Evolutionary conservation across 1,140 invertebrate genomes (phyloP).

Genomic region (Octopus bimaculoides): DNA sequence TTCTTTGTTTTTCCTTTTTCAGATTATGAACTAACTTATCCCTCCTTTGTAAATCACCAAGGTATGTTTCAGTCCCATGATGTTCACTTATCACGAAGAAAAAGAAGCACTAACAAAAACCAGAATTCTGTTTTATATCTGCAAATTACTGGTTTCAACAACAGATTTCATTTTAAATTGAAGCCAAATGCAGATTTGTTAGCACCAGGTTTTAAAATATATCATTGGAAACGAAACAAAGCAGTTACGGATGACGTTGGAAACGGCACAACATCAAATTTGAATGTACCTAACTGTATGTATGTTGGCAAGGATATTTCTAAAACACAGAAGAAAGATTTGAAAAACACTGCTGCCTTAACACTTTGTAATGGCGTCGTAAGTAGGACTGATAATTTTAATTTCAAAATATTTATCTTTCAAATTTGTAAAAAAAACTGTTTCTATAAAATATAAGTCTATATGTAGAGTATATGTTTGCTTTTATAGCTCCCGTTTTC

Average conservation of each 20-base stretch:
- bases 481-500: too few species aligned
- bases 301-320: constrained; percentile 21
- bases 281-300: constrained; percentile 14
- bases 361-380: constrained; percentile 35
- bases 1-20: constrained; percentile 20
- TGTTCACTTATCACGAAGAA: not conserved
- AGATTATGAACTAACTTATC: constrained; percentile 30
- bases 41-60: constrained; percentile 21
- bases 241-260: constrained; percentile 13
- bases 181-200: constrained; percentile 30
- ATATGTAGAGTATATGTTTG: too few species aligned
- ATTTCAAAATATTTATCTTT: not conserved
- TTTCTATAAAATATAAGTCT: too few species aligned
- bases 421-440: not conserved
- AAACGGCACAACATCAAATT: constrained; percentile 1
- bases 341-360: constrained; percentile 23
- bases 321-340: constrained; percentile 23
- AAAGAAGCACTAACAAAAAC: not conserved
- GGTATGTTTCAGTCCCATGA: constrained; percentile 23
- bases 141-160: constrained; percentile 29
- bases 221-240: constrained; percentile 20
- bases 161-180: constrained; percentile 35
- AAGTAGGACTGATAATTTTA: constrained; percentile 18
- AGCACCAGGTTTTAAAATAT: constrained; percentile 38
- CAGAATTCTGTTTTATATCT: constrained; percentile 17